phyloP scores from a whole-genome alignment of 1,140 invertebrate genomes.

The Orius insidiosus region DNA sequence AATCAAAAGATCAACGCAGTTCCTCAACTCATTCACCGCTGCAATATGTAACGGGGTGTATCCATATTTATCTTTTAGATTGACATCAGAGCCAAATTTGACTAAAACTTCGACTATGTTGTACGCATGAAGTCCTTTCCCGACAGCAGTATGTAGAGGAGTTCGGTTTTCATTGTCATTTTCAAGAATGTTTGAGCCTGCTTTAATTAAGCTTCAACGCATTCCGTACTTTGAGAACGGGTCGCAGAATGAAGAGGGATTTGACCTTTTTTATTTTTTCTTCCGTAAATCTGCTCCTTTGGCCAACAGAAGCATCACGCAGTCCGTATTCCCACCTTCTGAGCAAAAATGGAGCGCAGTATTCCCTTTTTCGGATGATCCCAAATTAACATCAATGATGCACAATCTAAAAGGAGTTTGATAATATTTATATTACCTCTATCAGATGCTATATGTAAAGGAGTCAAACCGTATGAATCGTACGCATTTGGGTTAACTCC shows the following conservation, averaged over 20 bases:
- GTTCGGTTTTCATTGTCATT: constrained; percentile 60
- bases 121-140: constrained; percentile 52
- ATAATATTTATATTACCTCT: constrained; percentile 47
- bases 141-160: constrained; percentile 56
- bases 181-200: constrained; percentile 51
- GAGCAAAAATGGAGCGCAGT: constrained; percentile 69
- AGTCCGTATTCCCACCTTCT: constrained; percentile 47
- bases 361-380: constrained; percentile 17
- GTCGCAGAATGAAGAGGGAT: constrained; percentile 61
- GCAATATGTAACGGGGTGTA: constrained; percentile 78
- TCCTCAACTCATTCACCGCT: constrained; percentile 64
- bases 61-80: constrained; percentile 70
- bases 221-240: constrained; percentile 54
- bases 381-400: constrained; percentile 18
- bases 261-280: constrained; percentile 54
- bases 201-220: constrained; percentile 53
- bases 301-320: constrained; percentile 47
- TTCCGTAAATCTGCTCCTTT: constrained; percentile 50
- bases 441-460: constrained; percentile 59
- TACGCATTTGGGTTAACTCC: constrained; percentile 47
- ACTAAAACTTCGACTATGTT: constrained; percentile 55
- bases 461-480: constrained; percentile 50
- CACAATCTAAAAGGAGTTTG: constrained; percentile 24
- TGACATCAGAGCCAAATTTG: constrained; percentile 61
- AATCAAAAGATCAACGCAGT: constrained; percentile 64